phyloP scores from a whole-genome alignment of 1,140 invertebrate genomes.

The Orius laevigatus region DNA sequence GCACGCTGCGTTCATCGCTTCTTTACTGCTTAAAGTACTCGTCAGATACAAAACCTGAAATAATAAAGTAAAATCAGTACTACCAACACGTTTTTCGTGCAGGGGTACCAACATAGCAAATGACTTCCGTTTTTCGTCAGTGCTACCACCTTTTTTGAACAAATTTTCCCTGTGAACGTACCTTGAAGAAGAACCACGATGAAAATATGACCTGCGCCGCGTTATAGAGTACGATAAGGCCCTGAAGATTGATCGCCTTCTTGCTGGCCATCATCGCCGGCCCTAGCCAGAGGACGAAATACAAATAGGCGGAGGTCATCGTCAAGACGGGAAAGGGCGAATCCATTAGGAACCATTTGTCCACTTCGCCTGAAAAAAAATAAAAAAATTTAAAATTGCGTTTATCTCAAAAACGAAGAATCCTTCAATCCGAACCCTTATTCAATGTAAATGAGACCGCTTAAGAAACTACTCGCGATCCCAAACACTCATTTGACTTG shows the following conservation, averaged over 20 bases:
- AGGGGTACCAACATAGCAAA: neutral
- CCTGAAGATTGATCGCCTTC: slow-evolving; percentile 44
- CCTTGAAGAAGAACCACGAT: slow-evolving; percentile 38
- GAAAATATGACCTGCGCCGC: slow-evolving; percentile 48
- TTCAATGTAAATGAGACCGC: no score
- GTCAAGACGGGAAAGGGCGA: slow-evolving; percentile 45
- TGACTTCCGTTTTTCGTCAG: no score
- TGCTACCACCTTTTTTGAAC: no score
- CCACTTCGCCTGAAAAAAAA: slow-evolving; percentile 36
- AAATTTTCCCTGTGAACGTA: slow-evolving; percentile 25
- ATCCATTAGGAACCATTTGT: slow-evolving; percentile 56
- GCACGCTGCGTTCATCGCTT: neutral
- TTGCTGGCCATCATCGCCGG: slow-evolving; percentile 51
- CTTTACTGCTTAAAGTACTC: neutral
- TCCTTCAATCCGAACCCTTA: no score
- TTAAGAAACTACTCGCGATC: no score
- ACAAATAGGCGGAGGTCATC: slow-evolving; percentile 42
- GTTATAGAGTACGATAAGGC: slow-evolving; percentile 50
- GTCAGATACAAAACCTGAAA: neutral
- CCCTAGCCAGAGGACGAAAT: slow-evolving; percentile 50
- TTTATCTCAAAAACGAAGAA: no score
- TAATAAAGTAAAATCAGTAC: neutral
- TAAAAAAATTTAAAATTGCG: neutral
- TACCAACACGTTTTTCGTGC: neutral
- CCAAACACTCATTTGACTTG: no score